phyloP scores from a whole-genome alignment of 2,797 vertebrate genomes.

The Karalla daura region DNA sequence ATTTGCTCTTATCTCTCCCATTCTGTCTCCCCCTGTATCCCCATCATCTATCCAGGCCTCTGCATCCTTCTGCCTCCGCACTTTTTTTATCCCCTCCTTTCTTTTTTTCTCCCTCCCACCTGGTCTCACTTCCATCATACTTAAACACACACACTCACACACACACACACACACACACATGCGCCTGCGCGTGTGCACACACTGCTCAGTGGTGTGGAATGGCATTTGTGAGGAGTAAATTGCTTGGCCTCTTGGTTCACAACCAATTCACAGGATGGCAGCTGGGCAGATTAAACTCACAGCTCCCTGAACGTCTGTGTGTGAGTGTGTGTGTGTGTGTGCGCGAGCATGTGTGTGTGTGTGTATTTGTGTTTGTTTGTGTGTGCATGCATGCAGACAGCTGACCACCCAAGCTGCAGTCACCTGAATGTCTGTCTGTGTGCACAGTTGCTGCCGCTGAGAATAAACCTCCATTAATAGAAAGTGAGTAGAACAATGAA shows the following conservation, averaged over 20 bases:
- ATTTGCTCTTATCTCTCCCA: slow-evolving; percentile 18
- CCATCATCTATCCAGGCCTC: slow-evolving; percentile 25
- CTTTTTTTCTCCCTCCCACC: slow-evolving; percentile 21
- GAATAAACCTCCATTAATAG: neutral
- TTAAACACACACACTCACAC: slow-evolving; percentile 14
- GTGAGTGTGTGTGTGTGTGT: neutral
- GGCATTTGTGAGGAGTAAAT: slow-evolving; percentile 78
- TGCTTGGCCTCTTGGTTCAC: slow-evolving; percentile 82
- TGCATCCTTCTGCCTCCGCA: slow-evolving; percentile 14
- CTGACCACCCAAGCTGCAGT: slow-evolving; percentile 18
- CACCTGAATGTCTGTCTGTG: neutral
- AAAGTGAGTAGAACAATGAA: neutral
- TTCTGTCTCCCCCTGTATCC: slow-evolving; percentile 7
- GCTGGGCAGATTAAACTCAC: slow-evolving; percentile 69
- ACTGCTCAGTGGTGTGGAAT: slow-evolving; percentile 56
- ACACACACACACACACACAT: slow-evolving; percentile 34
- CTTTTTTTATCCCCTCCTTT: slow-evolving; percentile 29
- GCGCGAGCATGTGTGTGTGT: neutral
- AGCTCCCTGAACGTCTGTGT: slow-evolving; percentile 15
- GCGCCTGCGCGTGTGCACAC: neutral
- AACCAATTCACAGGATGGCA: slow-evolving; percentile 75
- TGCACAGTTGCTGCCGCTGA: neutral
- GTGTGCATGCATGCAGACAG: too few species aligned
- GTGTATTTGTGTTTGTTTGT: neutral
- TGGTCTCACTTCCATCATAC: slow-evolving; percentile 43